Conservation (phyloP, 1,140 invertebrate genomes). For the Mylabris phalerata region DNA sequence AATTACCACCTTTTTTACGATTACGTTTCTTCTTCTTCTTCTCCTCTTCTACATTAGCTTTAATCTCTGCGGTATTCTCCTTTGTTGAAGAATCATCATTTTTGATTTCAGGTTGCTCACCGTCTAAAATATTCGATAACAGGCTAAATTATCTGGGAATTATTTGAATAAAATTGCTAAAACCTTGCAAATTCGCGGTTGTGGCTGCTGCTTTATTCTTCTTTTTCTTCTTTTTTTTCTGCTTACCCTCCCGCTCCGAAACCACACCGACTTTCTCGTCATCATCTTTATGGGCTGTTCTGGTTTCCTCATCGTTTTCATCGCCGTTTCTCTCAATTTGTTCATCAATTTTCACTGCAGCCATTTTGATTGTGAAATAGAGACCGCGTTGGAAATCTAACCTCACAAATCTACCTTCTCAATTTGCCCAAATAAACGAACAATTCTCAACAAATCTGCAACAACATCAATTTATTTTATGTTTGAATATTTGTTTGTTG, state of each 20-base stretch:
- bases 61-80: constrained; percentile 25
- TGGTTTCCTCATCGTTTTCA: constrained; percentile 33
- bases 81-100: constrained; percentile 11
- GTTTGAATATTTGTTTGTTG: no score
- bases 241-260: constrained; percentile 47
- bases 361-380: constrained; percentile 30
- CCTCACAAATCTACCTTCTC: no score
- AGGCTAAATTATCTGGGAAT: not conserved
- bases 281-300: constrained; percentile 26
- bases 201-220: constrained; percentile 41
- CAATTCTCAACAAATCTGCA: no score
- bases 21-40: constrained; percentile 56
- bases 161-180: not conserved
- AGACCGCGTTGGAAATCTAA: no score
- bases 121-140: constrained; percentile 15
- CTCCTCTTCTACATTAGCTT: constrained; percentile 41
- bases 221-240: constrained; percentile 57
- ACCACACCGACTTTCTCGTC: constrained; percentile 35
- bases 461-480: no score
- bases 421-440: no score
- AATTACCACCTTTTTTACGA: constrained; percentile 42
- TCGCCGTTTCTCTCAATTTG: constrained; percentile 32
- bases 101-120: constrained; percentile 21
- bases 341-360: constrained; percentile 39
- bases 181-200: not conserved